Evolutionary conservation across 1,140 invertebrate species (phyloP).

Genomic region (Cotesia chilonis): DNA sequence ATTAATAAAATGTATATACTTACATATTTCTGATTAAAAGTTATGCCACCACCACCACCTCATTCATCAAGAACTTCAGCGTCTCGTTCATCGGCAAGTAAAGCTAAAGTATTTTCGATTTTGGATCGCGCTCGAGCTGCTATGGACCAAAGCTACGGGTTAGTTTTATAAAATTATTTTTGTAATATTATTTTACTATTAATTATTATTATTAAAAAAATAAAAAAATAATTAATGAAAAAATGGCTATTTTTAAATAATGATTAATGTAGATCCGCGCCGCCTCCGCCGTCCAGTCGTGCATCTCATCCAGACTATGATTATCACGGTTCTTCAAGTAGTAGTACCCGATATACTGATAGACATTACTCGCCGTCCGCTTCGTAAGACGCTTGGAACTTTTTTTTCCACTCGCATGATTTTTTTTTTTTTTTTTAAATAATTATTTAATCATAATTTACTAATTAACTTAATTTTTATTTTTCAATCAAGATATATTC

Average conservation of each 20-base stretch:
- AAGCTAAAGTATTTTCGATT: slow-evolving; percentile 83
- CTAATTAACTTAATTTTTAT: not conserved
- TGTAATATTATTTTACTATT: slow-evolving; percentile 12
- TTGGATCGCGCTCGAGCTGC: slow-evolving; percentile 80
- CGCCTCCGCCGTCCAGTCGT: slow-evolving; percentile 48
- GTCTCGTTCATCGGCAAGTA: slow-evolving; percentile 69
- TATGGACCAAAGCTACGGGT: slow-evolving; percentile 80
- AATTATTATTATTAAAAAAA: slow-evolving; percentile 15
- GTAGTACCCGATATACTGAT: slow-evolving; percentile 51
- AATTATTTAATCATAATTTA: not conserved
- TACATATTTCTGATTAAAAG: not conserved
- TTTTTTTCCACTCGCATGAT: slow-evolving; percentile 23
- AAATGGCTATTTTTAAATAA: not conserved
- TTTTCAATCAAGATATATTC: slow-evolving; percentile 10
- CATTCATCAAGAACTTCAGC: slow-evolving; percentile 62
- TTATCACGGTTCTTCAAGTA: slow-evolving; percentile 49
- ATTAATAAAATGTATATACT: not conserved
- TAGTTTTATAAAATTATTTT: slow-evolving; percentile 40
- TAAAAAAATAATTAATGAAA: slow-evolving; percentile 4
- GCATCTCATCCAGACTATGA: slow-evolving; percentile 56
- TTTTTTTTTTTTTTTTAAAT: slow-evolving; percentile 33
- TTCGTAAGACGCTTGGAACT: slow-evolving; percentile 45
- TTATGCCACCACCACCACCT: slow-evolving; percentile 57
- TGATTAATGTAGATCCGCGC: slow-evolving; percentile 36
- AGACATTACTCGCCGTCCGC: slow-evolving; percentile 52